Base-by-base conservation (phyloP, 2,888 invertebrate species). In the Heliconius ethilla region DNA sequence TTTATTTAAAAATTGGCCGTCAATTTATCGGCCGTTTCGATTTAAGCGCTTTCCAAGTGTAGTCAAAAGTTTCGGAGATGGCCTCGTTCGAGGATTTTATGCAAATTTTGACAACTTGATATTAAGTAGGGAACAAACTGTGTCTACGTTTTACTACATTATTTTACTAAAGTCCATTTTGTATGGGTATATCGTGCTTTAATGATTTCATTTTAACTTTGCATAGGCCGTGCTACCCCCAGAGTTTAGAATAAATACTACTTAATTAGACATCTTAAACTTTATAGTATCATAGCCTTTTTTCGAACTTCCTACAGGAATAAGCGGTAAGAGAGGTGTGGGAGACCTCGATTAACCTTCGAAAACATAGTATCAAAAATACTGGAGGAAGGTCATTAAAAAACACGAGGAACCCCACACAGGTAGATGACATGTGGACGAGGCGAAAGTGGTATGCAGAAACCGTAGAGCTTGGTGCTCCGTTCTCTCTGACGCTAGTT, bases 21-120 rank as follows among this genome's bases (percentile, higher is more conserved):
- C 85, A 89, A 89, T 92, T 93, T 91, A 92, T 92, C 84, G 89
- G 87, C 89, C 86, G 88, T 93, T 92, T 87, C 85, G 90, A 91
- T 91, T 91, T 92, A 91, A 93, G 91, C 89, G 87, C 91, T 91
- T 90, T 91, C 87, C 87, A 89, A 91, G 90, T 88, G 89, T 86
- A 88, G 86, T 86, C 87, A 87, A 89, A 92, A 93, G 89, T 92
- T 93, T 86, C 88, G 86, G 87, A 85, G 86, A 86, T 86, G 87
- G 87, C 84, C 83, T 83, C 83, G 83, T 85, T 84, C 88, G 86
- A 87, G 86, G 89, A 89, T 91, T 92, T 93, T 92, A 93, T 94
- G 94, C 90, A 93, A 93, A 93, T 93, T 88, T 82, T 85, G 86
- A 83, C 85, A 89, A 88, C 85, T 88, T 88, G 87, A 86, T 87